phyloP scores from a whole-genome alignment of 1,140 invertebrate genomes.

The Drosophila truncata region DNA sequence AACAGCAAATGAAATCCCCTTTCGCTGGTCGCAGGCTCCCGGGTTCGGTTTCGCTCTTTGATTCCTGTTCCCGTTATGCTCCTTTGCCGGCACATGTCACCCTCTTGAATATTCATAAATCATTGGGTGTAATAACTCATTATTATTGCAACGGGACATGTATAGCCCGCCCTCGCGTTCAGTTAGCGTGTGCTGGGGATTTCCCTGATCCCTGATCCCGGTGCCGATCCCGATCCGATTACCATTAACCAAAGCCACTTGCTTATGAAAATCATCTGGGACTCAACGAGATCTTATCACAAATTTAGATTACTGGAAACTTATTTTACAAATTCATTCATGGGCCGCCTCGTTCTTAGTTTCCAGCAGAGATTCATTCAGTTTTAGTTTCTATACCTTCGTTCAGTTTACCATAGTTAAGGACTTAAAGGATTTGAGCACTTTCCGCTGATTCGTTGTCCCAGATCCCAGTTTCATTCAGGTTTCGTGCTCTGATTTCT shows the following conservation, averaged over 20 bases:
- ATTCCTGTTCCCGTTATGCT: slow-evolving; percentile 38
- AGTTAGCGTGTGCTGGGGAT: slow-evolving; percentile 47
- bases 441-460: slow-evolving; percentile 14
- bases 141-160: slow-evolving; percentile 27
- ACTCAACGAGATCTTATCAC: background rate
- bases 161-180: background rate
- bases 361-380: too few species aligned
- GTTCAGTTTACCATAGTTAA: slow-evolving; percentile 8
- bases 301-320: background rate
- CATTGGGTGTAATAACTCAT: slow-evolving; percentile 73
- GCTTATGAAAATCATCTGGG: background rate
- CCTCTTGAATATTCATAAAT: slow-evolving; percentile 79
- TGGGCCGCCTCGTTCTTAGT: background rate
- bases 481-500: slow-evolving; percentile 40
- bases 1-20: slow-evolving; percentile 15
- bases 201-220: background rate
- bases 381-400: background rate
- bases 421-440: slow-evolving; percentile 24
- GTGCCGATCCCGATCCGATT: slow-evolving; percentile 17
- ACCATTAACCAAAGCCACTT: slow-evolving; percentile 26
- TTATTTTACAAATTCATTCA: slow-evolving; percentile 3
- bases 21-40: background rate
- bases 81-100: slow-evolving; percentile 52
- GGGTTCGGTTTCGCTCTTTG: slow-evolving; percentile 59
- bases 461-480: background rate